Base-by-base conservation (phyloP, 2,113 vertebrate genomes). In the Origma solitaria region DNA sequence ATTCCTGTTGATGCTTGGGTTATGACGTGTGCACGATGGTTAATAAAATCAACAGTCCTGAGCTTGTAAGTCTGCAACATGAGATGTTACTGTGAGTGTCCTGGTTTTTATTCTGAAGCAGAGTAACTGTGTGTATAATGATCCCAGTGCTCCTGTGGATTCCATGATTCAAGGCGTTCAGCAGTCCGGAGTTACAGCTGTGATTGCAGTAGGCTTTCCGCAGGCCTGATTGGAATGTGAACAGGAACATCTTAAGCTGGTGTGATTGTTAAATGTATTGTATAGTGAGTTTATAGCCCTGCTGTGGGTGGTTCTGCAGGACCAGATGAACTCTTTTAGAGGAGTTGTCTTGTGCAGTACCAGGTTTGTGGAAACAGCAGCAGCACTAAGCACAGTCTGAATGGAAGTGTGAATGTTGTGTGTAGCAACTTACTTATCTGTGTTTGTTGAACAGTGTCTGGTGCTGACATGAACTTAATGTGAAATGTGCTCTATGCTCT, bases 101-200 rank as follows among this genome's bases (percentile, higher is more conserved):
- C 69, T 62, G 57, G 27, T 49, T 94, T 66, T 73, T 57, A 58
- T 47, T 83, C 42, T 25, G 65, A 37, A 64, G 47, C 38, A 47
- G 51, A 17, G 20, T 82, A 75, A 68, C 69, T 62, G 47, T 54
- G 38, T 82, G 27, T 92, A 10, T 54, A 35, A 66, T 42, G 42
- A 81, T 84, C 56, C 30, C 45, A 28, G 35, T 47, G 47, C 40
- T 54, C 2, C 51, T 61, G 68, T 80, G 80, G 8, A 50, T 45
- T 88, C 47, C 54, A 6, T 38, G 38, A 69, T 49, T 70, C 54
- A 27, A 68, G 56, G 54, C 5, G 4, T n/a, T 77, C 12, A 21
- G 35, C 0, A 2, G 42, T 37, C 50, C 1, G 7, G 45, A 57
- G 45, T 69, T 86, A 30, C 0, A 10, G 4, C 44, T 49, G 2